Percentiles rank a stretch among this genome's conserved stretches.
Conservation (phyloP, 1,140 invertebrate species). For the Anadara kagoshimensis region DNA sequence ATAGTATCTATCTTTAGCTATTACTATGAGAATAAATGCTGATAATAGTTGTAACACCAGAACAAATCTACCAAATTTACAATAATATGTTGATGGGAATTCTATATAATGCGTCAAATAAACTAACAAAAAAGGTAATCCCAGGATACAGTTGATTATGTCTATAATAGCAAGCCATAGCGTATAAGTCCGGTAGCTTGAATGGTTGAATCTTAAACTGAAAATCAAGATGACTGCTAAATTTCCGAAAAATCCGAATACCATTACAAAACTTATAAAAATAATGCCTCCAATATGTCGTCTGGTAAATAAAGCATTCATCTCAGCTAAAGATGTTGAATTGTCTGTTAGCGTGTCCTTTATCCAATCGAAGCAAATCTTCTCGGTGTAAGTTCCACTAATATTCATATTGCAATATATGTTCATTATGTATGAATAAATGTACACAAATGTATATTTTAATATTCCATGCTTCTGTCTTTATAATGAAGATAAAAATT, state of each 20-base stretch:
- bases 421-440: no score
- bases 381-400: no score
- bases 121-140: background rate
- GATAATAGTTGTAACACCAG: background rate
- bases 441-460: no score
- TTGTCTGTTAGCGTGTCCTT: no score
- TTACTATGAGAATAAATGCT: background rate
- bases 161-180: background rate
- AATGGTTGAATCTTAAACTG: background rate
- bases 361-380: no score
- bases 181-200: background rate
- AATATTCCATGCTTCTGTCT: no score
- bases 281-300: background rate
- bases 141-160: background rate
- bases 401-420: no score
- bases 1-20: background rate
- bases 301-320: no score
- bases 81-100: background rate
- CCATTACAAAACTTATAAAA: background rate
- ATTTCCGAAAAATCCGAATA: background rate
- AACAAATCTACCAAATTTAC: background rate
- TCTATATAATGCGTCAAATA: background rate
- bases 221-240: background rate
- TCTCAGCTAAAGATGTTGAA: no score
- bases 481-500: no score